phyloP scores from a whole-genome alignment of 2,888 invertebrate genomes.

The Papilio demoleus region DNA sequence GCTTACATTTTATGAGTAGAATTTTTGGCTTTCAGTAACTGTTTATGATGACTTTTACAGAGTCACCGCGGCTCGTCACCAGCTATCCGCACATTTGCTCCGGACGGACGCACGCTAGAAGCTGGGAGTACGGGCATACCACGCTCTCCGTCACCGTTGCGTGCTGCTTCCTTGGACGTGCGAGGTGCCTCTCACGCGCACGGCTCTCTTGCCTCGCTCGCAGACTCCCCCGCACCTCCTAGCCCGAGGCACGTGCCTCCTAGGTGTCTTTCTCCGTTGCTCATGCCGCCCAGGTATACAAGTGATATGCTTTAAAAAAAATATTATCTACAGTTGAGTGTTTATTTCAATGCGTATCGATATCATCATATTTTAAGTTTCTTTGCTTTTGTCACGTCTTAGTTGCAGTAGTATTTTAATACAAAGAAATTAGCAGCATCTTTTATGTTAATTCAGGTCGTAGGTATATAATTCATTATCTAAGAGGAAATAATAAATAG shows the following conservation, averaged over 20 bases:
- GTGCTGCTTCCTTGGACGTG: constrained; percentile 90
- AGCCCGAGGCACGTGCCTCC: constrained; percentile 76
- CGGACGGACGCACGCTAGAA: constrained; percentile 88
- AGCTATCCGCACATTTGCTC: constrained; percentile 92
- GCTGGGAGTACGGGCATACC: constrained; percentile 83
- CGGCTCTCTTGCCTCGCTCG: constrained; percentile 87
- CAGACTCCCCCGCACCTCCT: constrained; percentile 76
- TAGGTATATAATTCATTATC: not conserved
- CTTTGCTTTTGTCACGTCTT: no score
- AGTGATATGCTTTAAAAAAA: not conserved
- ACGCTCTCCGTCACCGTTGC: constrained; percentile 90
- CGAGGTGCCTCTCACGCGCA: constrained; percentile 89
- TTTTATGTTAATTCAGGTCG: no score
- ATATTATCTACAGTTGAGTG: no score
- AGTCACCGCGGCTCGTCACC: constrained; percentile 92
- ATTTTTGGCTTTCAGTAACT: not conserved
- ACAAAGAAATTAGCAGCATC: no score
- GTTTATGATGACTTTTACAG: constrained; percentile 57
- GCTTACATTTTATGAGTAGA: no score
- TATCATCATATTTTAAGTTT: no score
- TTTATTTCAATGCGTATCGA: not conserved
- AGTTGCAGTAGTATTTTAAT: not conserved
- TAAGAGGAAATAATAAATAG: constrained; percentile 5
- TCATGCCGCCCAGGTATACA: constrained; percentile 87
- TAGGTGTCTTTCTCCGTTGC: constrained; percentile 89